Evolutionary conservation across 2,888 invertebrate genomes (phyloP).

Genomic region (Caenorhabditis plicata): DNA sequence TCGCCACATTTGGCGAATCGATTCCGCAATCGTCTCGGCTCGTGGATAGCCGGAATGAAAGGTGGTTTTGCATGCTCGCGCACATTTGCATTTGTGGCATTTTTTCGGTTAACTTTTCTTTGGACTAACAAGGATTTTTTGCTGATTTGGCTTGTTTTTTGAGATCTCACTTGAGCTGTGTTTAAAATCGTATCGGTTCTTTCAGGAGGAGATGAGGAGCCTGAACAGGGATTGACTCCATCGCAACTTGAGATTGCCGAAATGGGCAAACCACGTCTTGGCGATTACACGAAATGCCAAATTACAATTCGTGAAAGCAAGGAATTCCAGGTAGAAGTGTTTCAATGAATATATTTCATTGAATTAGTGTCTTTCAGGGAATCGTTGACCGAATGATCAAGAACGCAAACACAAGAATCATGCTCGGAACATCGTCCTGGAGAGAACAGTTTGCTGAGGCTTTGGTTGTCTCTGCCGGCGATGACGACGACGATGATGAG

Average conservation of each 20-base stretch:
- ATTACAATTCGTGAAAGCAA: conserved; percentile 94
- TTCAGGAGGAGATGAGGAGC: conserved; percentile 42
- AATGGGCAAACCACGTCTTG: conserved; percentile 86
- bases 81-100: no score
- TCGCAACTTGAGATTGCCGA: conserved; percentile 68
- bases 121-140: not conserved
- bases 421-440: conserved; percentile 93
- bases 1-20: conserved; percentile 43
- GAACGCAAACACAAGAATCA: conserved; percentile 89
- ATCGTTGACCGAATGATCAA: conserved; percentile 94
- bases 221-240: conserved; percentile 46
- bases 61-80: conserved; percentile 33
- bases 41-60: conserved; percentile 57
- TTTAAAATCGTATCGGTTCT: not conserved
- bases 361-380: conserved; percentile 43
- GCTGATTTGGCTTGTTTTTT: conserved; percentile 8
- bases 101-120: not conserved
- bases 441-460: conserved; percentile 97
- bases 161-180: not conserved
- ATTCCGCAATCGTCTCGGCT: conserved; percentile 50
- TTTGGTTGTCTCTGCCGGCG: conserved; percentile 71
- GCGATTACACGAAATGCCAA: conserved; percentile 82
- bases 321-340: conserved; percentile 84
- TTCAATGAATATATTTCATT: no score
- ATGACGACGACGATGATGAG: conserved; percentile 56